Base-by-base conservation (phyloP, 2,888 invertebrate genomes). In the Muschampia plurimacula region DNA sequence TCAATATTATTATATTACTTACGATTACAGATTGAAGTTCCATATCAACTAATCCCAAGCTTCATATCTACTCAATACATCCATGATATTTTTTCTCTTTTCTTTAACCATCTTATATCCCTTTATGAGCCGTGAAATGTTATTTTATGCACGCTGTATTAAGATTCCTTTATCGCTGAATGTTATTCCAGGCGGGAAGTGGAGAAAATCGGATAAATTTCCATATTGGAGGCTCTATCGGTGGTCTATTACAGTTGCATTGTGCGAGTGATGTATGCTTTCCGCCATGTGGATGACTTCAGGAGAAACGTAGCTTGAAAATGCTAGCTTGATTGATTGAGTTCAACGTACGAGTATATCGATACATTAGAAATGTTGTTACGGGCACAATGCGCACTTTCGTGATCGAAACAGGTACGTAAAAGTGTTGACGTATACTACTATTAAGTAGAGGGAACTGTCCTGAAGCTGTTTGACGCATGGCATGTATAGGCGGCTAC, bases 251-350 rank as follows among this genome's bases (percentile, higher is more conserved):
- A 90, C 86, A 79, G 81, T 76, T 77, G 85, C 83, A 89, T 93
- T 93, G 92, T 92, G 86, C 83, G 75, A 82, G 80, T 91, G 91
- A 93, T 92, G 90, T 89, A 93, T 93, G 91, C 88, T 90, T 91
- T 89, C 86, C 86, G 88, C 85, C 82, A 87, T 83, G 77, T 79
- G 79, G 81, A 82, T 83, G 84, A 85, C 86, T 86, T 86, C 66
- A 60, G 8, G 67, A 55, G 62, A 44, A 67, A 28, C 62, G 46
- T 3, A 41, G 46, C 57, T 32, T 68, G 49, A 36, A 46, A 68
- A 49, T 12, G 67, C 60, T 67, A 36, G 39, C 52, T 65, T 66
- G 72, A 72, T 67, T 62, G 72, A 72, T 72, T 59, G 28, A 69
- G 52, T 0, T 22, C 13, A 28, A 32, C 66, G 22, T 22, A 22